Percentiles rank a stretch among this genome's conserved stretches.
phyloP scores from a whole-genome alignment of 2,113 vertebrate genomes.

The Leptodactylus fuscus region DNA sequence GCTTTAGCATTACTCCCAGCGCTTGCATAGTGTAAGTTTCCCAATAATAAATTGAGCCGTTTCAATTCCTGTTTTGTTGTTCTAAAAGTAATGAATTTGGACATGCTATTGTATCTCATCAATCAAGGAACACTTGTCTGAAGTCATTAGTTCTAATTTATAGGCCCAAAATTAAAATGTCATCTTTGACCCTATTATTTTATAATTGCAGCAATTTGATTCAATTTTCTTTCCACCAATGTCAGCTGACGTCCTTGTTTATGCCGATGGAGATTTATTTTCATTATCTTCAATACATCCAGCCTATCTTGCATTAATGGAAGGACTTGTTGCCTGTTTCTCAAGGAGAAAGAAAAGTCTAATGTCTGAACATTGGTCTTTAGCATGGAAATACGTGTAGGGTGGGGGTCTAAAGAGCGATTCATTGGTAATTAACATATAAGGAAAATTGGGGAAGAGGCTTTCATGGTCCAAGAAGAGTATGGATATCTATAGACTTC shows the following conservation, averaged over 20 bases:
- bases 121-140: conserved; percentile 47
- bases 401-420: neutral
- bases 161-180: conserved; percentile 53
- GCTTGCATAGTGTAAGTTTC: conserved; percentile 24
- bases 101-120: conserved; percentile 57
- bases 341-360: neutral
- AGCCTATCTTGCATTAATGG: conserved; percentile 3
- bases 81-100: conserved; percentile 52
- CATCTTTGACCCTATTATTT: conserved; percentile 57
- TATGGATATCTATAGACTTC: neutral
- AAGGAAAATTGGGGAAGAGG: neutral
- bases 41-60: conserved; percentile 47
- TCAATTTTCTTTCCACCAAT: conserved; percentile 51
- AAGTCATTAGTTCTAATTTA: conserved; percentile 54
- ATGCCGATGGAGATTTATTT: conserved; percentile 48
- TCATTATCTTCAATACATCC: conserved; percentile 16
- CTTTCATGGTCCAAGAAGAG: neutral
- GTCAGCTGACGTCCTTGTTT: conserved; percentile 35
- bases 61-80: conserved; percentile 43
- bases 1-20: conserved; percentile 22
- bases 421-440: neutral
- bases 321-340: conserved; percentile 10
- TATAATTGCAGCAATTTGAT: conserved; percentile 49
- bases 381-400: neutral
- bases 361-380: neutral